phyloP scores from a whole-genome alignment of 1,140 invertebrate genomes.

The Drosophila tani region DNA sequence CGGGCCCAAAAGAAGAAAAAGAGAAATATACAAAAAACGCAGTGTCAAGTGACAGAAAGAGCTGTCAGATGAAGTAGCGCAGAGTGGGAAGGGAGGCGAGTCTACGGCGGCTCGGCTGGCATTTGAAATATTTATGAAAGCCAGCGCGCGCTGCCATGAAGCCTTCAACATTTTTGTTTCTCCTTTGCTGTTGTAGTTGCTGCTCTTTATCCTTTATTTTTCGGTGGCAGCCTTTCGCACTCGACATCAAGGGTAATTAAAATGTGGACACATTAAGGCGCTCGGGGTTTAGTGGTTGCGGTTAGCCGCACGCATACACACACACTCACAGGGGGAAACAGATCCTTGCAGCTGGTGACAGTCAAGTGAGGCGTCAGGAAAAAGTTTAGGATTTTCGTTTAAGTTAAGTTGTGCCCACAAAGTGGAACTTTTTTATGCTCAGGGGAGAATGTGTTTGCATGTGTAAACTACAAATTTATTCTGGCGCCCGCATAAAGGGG shows the following conservation, averaged over 20 bases:
- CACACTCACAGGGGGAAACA: not conserved
- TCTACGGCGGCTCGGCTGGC: constrained; percentile 16
- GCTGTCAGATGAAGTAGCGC: constrained; percentile 23
- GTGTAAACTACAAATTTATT: constrained; percentile 3
- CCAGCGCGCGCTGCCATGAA: constrained; percentile 44
- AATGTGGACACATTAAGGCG: constrained; percentile 67
- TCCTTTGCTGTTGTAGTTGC: constrained; percentile 3
- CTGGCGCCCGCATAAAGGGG: not conserved
- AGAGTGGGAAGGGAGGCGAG: not conserved
- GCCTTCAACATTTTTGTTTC: constrained; percentile 28
- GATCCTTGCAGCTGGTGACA: constrained; percentile 34
- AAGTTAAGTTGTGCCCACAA: constrained; percentile 26
- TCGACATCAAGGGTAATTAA: constrained; percentile 77
- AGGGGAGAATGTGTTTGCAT: not conserved
- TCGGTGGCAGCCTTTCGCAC: constrained; percentile 56
- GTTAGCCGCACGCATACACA: constrained; percentile 17
- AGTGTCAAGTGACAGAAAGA: constrained; percentile 51
- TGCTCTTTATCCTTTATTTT: constrained; percentile 44
- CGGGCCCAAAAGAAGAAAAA: constrained; percentile 4
- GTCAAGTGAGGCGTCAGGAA: constrained; percentile 10
- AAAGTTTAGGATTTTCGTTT: constrained; percentile 28
- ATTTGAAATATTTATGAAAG: constrained; percentile 61
- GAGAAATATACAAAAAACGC: constrained; percentile 31
- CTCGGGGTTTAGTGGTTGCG: constrained; percentile 27
- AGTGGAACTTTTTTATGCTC: constrained; percentile 16